Conservation (phyloP, 1,140 invertebrate genomes). For the Atta colombica region DNA sequence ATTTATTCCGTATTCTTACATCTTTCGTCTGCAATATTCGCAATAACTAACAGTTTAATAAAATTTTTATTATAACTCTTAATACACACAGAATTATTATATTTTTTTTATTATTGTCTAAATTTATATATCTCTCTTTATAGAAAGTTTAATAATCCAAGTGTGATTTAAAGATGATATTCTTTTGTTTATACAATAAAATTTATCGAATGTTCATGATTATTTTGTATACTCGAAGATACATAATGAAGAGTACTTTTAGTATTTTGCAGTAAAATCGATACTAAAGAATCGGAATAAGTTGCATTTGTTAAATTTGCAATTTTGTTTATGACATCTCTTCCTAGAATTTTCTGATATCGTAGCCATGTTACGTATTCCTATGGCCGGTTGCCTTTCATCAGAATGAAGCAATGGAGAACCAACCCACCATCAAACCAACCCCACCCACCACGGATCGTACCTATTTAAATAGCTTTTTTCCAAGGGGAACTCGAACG, state of each 20-base stretch:
- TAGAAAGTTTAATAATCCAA: not conserved
- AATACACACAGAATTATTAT: not conserved
- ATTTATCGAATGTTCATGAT: not conserved
- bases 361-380: slow-evolving; percentile 67
- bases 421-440: slow-evolving; percentile 78
- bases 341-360: slow-evolving; percentile 5
- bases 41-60: not conserved
- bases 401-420: slow-evolving; percentile 84
- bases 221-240: not conserved
- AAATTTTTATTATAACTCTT: not conserved
- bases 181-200: not conserved
- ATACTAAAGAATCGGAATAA: not conserved
- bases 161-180: not conserved
- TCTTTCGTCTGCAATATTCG: not conserved
- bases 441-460: slow-evolving; percentile 78
- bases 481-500: slow-evolving; percentile 82
- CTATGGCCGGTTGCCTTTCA: slow-evolving; percentile 80
- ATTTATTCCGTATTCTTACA: not conserved
- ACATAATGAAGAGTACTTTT: not conserved
- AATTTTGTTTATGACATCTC: slow-evolving; percentile 30
- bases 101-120: not conserved
- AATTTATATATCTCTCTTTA: not conserved
- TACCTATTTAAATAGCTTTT: slow-evolving; percentile 86
- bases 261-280: not conserved
- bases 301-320: not conserved